Base-by-base conservation (phyloP, 2,888 invertebrate genomes). In the Ormyrus rosae region DNA sequence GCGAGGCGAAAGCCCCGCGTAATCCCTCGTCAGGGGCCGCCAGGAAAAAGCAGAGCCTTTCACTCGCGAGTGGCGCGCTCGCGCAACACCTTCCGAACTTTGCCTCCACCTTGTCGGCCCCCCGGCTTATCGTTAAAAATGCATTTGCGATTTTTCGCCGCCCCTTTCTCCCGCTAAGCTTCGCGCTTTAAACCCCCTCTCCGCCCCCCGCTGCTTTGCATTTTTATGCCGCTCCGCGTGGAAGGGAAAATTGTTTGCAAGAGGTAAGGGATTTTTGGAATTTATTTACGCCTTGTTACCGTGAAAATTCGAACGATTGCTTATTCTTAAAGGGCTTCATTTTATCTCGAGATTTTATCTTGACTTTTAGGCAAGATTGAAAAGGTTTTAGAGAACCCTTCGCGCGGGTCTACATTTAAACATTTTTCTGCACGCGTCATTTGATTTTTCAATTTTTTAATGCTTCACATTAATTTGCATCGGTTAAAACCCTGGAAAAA, bases 71-170 rank as follows among this genome's bases (percentile, higher is more conserved):
- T 34, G 9, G 51, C 55, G 71, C 72, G 11, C 64, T 19, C 34
- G 34, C 34, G 65, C 71, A 78, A 71, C 65, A 78, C 71, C 65
- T 71, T 71, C 55, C 55, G 53, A 72, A 72, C 70, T 73, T 78
- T 72, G 34, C 10, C 68, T 64, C 58, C 56, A 46, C 34, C 53
- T 1, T n/a, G 53, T 45, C 19, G 6, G 50, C 34, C 34, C 34
- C 34, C 11, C 34, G 55, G 65, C 45, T 78, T 63, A 65, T 65
- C 65, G 77, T 78, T 71, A 78, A 78, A 71, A 78, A 71, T 78
- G 77, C 70, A 77, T 55, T 70, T n/a, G 53, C 48, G 7, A 63
- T 63, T 48, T 75, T 51, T 5, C 34, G 34, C 34, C 34, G 34
- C 34, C 34, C 34, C 34, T 4, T 34, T 34, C 4, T 4, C 4